phyloP scores from a whole-genome alignment of 2,797 vertebrate genomes.

The Sebastes vulpes region DNA sequence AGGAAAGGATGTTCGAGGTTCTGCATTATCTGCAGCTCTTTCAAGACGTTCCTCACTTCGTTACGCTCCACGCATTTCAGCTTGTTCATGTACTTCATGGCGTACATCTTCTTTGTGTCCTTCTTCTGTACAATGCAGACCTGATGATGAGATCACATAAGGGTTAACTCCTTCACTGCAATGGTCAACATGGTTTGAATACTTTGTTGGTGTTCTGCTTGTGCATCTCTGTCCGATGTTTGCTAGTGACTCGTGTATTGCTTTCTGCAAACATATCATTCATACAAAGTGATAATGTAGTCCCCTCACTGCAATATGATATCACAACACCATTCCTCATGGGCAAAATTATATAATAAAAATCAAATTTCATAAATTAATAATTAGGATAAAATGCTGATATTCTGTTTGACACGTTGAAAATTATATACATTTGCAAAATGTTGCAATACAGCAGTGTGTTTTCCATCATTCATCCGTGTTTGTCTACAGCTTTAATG shows the following conservation, averaged over 20 bases:
- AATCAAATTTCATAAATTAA: not conserved
- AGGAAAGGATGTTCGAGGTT: conserved; percentile 96
- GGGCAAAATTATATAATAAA: not conserved
- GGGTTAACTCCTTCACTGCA: not conserved
- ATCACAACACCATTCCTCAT: not conserved
- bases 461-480: not conserved
- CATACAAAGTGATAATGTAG: not conserved
- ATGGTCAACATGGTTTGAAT: not conserved
- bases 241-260: not conserved
- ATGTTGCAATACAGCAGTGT: not conserved
- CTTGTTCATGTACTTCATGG: conserved; percentile 99
- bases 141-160: conserved; percentile 76
- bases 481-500: not conserved
- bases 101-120: conserved; percentile 99
- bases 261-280: not conserved
- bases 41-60: conserved; percentile 97
- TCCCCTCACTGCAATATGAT: not conserved
- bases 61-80: conserved; percentile 96
- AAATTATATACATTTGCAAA: not conserved
- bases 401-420: not conserved
- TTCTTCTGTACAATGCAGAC: conserved; percentile 99
- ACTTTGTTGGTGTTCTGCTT: not conserved
- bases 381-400: not conserved
- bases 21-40: conserved; percentile 99
- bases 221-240: not conserved